Evolutionary conservation across 2,797 vertebrate genomes (phyloP).

Genomic region (Bovichtus variegatus): DNA sequence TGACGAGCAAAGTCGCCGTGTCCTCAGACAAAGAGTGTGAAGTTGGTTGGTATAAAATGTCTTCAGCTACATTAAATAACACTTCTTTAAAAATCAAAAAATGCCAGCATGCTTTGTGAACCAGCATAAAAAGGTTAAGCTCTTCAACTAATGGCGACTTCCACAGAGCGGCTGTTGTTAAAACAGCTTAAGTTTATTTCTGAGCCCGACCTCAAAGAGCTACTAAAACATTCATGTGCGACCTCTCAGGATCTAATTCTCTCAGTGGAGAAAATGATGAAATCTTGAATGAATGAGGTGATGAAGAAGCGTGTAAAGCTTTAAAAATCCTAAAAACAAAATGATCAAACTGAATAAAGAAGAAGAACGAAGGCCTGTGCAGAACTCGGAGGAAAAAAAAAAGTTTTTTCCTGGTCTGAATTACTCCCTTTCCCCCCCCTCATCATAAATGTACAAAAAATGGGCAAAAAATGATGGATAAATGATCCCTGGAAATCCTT

Average conservation of each 20-base stretch:
- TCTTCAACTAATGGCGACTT: background rate
- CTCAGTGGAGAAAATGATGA: background rate
- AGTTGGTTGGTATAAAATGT: background rate
- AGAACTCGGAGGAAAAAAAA: background rate
- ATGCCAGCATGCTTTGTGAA: too few relatives aligned
- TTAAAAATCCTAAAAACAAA: background rate
- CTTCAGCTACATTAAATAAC: too few relatives aligned
- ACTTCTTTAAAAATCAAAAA: too few relatives aligned
- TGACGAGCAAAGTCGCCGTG: too few relatives aligned
- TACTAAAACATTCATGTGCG: conserved; percentile 37
- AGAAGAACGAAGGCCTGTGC: background rate
- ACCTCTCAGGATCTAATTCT: conserved; percentile 1
- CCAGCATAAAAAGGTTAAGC: background rate
- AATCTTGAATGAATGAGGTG: conserved; percentile 12
- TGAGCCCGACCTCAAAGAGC: conserved; percentile 12
- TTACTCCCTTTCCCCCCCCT: background rate
- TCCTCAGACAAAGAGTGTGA: too few relatives aligned
- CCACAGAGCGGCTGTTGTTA: background rate
- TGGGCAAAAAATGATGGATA: background rate
- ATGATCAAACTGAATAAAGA: background rate
- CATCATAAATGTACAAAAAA: background rate
- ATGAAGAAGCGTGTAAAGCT: background rate
- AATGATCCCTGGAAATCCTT: background rate
- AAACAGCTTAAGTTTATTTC: conserved; percentile 14
- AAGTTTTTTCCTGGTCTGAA: background rate